These are phyloP conservation scores for Furcula furcula DNA, from an alignment of 2,888 invertebrate species.

Conservation along the genomic window DNA sequence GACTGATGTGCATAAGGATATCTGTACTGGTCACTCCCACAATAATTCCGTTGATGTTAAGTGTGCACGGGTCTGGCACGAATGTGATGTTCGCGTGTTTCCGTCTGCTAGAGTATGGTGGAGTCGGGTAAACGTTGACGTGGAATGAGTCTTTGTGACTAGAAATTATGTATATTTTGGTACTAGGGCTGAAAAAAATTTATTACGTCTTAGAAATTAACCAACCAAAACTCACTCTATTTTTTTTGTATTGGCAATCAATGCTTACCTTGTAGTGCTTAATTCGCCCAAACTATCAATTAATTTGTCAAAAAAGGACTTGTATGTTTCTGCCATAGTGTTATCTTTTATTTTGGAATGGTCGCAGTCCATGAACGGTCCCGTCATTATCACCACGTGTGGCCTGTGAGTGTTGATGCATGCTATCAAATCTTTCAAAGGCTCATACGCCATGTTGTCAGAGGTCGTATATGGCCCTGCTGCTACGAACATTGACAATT, in stretches of 20 bases:
- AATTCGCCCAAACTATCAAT: slow-evolving; percentile 84
- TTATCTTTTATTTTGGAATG: slow-evolving; percentile 84
- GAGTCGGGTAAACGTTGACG: slow-evolving; percentile 91
- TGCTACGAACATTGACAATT: slow-evolving; percentile 86
- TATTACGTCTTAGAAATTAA: too few relatives aligned
- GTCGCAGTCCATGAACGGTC: slow-evolving; percentile 91
- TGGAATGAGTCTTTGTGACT: slow-evolving; percentile 90
- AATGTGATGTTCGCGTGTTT: slow-evolving; percentile 84
- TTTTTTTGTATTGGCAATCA: too few relatives aligned
- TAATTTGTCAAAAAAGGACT: slow-evolving; percentile 87
- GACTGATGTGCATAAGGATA: slow-evolving; percentile 90
- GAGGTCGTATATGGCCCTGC: slow-evolving; percentile 92
- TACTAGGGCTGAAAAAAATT: slow-evolving; percentile 82
- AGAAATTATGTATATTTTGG: slow-evolving; percentile 88
- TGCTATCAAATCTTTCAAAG: slow-evolving; percentile 88
- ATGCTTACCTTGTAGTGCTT: slow-evolving; percentile 78
- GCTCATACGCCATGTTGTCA: slow-evolving; percentile 90
- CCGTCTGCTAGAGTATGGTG: slow-evolving; percentile 84
- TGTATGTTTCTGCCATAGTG: slow-evolving; percentile 85
- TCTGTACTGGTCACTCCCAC: slow-evolving; percentile 92
- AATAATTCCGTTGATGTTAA: slow-evolving; percentile 88
- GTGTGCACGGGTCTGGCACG: slow-evolving; percentile 90
- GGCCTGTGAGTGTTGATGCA: slow-evolving; percentile 86
- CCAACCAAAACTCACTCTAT: too few relatives aligned
- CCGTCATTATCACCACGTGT: slow-evolving; percentile 90